phyloP scores from a whole-genome alignment of 1,140 invertebrate species.

The Drosophila bocqueti region DNA sequence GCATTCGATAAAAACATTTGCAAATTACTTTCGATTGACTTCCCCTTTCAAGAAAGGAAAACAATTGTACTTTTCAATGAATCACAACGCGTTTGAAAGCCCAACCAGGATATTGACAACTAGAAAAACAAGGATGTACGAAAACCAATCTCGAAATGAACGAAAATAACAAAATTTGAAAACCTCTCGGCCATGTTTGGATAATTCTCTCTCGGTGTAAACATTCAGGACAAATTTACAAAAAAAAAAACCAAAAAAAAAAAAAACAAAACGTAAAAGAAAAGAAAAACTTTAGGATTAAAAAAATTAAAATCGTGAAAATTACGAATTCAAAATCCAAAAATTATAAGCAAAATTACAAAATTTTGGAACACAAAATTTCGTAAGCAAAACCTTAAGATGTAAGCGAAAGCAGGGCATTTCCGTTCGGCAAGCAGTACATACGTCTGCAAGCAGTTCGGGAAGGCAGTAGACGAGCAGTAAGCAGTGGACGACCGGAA shows the following conservation, averaged over 20 bases:
- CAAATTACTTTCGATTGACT: conserved; percentile 45
- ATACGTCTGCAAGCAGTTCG: conserved; percentile 21
- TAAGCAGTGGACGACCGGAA: conserved; percentile 41
- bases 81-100: conserved; percentile 64
- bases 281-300: conserved; percentile 53
- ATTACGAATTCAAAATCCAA: conserved; percentile 74
- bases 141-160: conserved; percentile 58
- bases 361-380: conserved; percentile 82
- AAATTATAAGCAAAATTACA: conserved; percentile 79
- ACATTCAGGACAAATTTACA: conserved; percentile 84
- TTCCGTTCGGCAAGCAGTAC: conserved; percentile 21
- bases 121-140: conserved; percentile 53
- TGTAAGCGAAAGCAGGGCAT: conserved; percentile 60
- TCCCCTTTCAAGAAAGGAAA: conserved; percentile 35
- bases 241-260: conserved; percentile 56
- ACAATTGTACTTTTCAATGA: conserved; percentile 76
- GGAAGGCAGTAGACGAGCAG: conserved; percentile 22
- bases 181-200: conserved; percentile 85
- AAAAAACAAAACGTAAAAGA: conserved; percentile 13
- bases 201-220: conserved; percentile 85
- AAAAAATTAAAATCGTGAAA: conserved; percentile 42
- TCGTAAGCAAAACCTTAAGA: conserved; percentile 72
- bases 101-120: conserved; percentile 58
- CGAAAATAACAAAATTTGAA: conserved; percentile 74
- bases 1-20: conserved; percentile 63